Evolutionary conservation across 2,888 invertebrate genomes (phyloP).

Genomic region (Ornithoptera priamus): DNA sequence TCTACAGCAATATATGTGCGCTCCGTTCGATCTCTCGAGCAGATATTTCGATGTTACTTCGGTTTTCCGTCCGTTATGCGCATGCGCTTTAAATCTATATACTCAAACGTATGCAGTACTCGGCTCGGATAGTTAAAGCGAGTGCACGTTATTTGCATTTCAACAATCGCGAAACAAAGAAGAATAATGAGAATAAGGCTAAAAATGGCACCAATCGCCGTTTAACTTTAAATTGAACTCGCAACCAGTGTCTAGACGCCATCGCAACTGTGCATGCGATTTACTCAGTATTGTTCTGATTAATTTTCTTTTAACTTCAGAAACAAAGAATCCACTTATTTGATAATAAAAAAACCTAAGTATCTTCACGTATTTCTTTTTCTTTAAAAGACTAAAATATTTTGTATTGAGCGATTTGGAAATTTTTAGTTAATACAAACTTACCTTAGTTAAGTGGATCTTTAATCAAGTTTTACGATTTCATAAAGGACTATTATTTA

Average conservation of each 20-base stretch:
- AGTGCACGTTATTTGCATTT: slow-evolving; percentile 27
- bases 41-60: slow-evolving; percentile 17
- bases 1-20: slow-evolving; percentile 15
- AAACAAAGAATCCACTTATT: background rate
- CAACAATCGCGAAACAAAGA: slow-evolving; percentile 29
- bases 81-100: slow-evolving; percentile 16
- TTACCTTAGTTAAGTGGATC: too few relatives aligned
- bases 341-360: background rate
- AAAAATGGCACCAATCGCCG: slow-evolving; percentile 28
- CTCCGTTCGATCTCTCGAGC: slow-evolving; percentile 3
- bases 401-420: background rate
- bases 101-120: slow-evolving; percentile 22
- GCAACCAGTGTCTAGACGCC: slow-evolving; percentile 27
- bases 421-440: too few relatives aligned
- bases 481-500: too few relatives aligned
- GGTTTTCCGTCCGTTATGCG: slow-evolving; percentile 5
- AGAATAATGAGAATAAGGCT: slow-evolving; percentile 28
- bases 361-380: background rate
- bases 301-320: background rate
- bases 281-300: slow-evolving; percentile 6
- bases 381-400: background rate
- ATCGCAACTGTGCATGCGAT: slow-evolving; percentile 17
- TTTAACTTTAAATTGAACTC: slow-evolving; percentile 31
- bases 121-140: slow-evolving; percentile 24
- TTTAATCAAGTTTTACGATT: too few relatives aligned